Conservation (phyloP, 2,797 vertebrate species). For the Euphonia xanthogaster region DNA sequence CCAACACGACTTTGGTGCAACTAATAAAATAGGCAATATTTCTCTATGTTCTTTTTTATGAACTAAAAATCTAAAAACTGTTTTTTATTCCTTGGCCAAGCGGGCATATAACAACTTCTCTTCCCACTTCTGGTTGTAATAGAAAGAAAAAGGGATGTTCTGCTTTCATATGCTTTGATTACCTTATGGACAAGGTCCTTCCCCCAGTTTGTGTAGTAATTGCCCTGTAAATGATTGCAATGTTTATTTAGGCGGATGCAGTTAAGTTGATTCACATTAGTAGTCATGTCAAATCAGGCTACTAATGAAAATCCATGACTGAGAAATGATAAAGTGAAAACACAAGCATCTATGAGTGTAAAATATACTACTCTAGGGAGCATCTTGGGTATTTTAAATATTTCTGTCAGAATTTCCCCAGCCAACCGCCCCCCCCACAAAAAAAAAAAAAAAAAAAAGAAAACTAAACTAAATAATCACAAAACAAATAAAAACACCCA, state of each 20-base stretch:
- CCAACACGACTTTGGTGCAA: slow-evolving; percentile 63
- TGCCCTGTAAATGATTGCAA: neutral
- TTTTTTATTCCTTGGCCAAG: slow-evolving; percentile 42
- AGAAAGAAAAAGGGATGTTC: slow-evolving; percentile 42
- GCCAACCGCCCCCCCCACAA: fast-evolving
- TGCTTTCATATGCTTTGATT: slow-evolving; percentile 43
- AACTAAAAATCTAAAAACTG: slow-evolving; percentile 44
- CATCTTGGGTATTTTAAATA: neutral
- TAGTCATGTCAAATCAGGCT: slow-evolving; percentile 5
- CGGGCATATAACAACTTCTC: slow-evolving; percentile 10
- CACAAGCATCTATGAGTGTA: neutral
- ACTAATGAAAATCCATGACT: slow-evolving; percentile 15
- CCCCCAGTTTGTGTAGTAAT: neutral
- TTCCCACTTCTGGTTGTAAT: slow-evolving; percentile 57
- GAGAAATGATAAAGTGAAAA: neutral
- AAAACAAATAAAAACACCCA: neutral
- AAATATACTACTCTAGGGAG: neutral
- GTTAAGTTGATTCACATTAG: neutral
- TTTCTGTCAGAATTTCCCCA: neutral
- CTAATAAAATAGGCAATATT: slow-evolving; percentile 71
- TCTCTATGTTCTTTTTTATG: slow-evolving; percentile 52
- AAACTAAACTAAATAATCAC: neutral
- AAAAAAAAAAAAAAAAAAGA: fast-evolving
- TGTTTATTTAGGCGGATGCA: slow-evolving; percentile 30
- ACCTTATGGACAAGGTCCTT: neutral